Evolutionary conservation across 1,140 invertebrate genomes (phyloP), one percentile per base, ranked within the genome.

Genomic region (Eriosoma lanigerum): DNA sequence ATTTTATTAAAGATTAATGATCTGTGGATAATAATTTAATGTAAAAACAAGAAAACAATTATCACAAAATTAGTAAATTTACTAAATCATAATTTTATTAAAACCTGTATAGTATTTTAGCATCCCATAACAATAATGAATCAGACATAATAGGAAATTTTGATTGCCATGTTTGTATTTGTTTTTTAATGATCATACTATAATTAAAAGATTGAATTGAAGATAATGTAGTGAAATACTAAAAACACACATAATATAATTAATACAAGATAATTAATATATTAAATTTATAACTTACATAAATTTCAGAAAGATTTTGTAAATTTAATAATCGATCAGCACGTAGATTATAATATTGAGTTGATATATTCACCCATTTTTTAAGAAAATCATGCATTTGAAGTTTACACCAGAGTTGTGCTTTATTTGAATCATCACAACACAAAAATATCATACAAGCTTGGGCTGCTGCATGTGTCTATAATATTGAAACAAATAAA

Each of bases 361-460:
- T 32, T 21, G 19, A 44, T 68, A 68, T 46, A 21, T 24, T 46
- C 3, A 5, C 66, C 66, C 66, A 68, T 46, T 68, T 32, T 46
- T 68, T 44, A 21, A 68, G 38, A 68, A 68, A 68, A 4, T 48
- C 24, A 13, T 15, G 66, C n/a, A 68, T 68, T 46, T 38, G n/a
- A 68, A 46, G 66, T 48, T 68, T 68, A 24, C 66, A 68, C 32
- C 44, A 68, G 19, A 68, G 38, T 15, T 68, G 66, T 24, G 66
- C 38, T 68, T 48, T 68, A 24, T 68, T 68, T 8, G 46, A 68
- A 44, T 68, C 38, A 68, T 68, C 21, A 46, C 66, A 68, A 68
- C 66, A 68, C 46, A 68, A 68, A 68, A 46, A 68, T 68, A 68
- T 46, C 66, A 68, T 68, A 48, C 66, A 46, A 24, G 66, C 38